Percentiles rank a stretch among this genome's conserved stretches.
Evolutionary conservation across 2,888 invertebrate species (phyloP).

Genomic region (Eucera pruinosa): DNA sequence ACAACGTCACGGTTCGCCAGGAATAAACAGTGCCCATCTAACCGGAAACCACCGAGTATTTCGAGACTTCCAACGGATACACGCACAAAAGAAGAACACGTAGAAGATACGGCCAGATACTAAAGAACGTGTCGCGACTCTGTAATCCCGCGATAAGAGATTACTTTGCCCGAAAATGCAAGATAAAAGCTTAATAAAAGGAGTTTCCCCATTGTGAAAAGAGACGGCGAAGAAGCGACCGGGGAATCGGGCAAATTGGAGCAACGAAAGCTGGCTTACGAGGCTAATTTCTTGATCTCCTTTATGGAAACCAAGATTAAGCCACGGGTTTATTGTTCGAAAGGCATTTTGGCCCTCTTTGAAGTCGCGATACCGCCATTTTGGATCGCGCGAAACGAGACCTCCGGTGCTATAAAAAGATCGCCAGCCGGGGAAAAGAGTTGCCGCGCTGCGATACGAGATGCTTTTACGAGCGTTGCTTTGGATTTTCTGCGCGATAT

Average conservation of each 20-base stretch:
- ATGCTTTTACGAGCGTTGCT: slow-evolving; percentile 14
- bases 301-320: not conserved
- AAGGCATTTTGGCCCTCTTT: not conserved
- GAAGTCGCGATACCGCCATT: not conserved
- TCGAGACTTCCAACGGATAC: not conserved
- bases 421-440: not conserved
- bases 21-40: not conserved
- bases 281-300: not conserved
- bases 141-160: not conserved
- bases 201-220: too few relatives aligned
- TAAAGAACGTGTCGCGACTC: slow-evolving; percentile 8
- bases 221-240: not conserved
- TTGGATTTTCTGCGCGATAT: slow-evolving; percentile 2
- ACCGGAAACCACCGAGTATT: not conserved
- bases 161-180: not conserved
- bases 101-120: not conserved
- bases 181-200: too few relatives aligned
- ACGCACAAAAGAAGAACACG: not conserved
- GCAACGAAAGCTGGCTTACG: not conserved
- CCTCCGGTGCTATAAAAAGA: not conserved
- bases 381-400: not conserved
- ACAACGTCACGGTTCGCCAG: not conserved
- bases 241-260: not conserved
- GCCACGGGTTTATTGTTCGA: not conserved
- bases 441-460: slow-evolving; percentile 15